Conservation (phyloP, 2,113 vertebrate species). For the Rhabdornis inornatus region DNA sequence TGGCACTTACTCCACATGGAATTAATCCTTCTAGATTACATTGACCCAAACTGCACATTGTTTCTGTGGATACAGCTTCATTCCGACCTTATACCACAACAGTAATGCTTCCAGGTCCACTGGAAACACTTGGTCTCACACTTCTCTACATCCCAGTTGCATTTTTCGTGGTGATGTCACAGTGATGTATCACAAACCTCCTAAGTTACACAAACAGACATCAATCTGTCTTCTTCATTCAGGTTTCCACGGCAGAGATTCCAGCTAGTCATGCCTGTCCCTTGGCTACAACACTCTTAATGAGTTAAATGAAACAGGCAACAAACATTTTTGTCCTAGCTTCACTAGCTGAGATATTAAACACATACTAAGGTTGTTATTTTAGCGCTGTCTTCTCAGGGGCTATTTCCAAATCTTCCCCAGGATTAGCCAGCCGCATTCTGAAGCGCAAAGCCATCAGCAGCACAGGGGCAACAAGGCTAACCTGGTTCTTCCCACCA, state of each 20-base stretch:
- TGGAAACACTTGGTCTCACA: background rate
- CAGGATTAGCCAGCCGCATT: background rate
- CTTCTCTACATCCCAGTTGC: background rate
- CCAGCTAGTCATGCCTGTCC: background rate
- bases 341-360: background rate
- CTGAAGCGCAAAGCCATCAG: background rate
- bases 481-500: background rate
- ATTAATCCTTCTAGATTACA: background rate
- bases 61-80: fast-evolving
- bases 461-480: background rate
- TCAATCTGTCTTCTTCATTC: background rate
- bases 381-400: background rate
- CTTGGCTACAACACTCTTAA: background rate
- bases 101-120: background rate
- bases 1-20: background rate
- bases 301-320: background rate
- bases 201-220: background rate
- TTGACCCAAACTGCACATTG: background rate
- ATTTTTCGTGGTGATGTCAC: fast-evolving
- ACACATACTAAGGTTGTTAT: background rate
- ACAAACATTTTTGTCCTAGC: background rate
- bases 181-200: background rate
- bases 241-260: background rate
- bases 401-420: background rate
- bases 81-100: background rate